Evolutionary conservation across 2,113 vertebrate genomes (phyloP).

Genomic region (Notothenia coriiceps): DNA sequence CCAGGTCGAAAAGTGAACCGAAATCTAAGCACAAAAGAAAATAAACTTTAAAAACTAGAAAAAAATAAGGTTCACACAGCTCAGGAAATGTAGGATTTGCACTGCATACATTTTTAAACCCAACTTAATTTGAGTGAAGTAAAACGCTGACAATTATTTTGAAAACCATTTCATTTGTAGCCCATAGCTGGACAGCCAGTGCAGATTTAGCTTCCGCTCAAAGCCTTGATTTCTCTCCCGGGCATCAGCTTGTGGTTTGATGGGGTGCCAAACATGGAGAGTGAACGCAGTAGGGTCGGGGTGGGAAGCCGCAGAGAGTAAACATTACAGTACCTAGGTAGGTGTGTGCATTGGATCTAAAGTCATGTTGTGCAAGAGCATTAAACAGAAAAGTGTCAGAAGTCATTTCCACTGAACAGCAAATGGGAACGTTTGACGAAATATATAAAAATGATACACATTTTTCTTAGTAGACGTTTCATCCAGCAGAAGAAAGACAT

Average conservation of each 20-base stretch:
- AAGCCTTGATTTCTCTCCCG: constrained; percentile 39
- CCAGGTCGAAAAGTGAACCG: constrained; percentile 95
- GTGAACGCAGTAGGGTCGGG: constrained; percentile 47
- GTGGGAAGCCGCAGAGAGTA: constrained; percentile 72
- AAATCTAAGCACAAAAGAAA: constrained; percentile 86
- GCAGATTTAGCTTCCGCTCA: constrained; percentile 23
- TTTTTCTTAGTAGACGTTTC: not conserved
- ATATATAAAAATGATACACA: not conserved
- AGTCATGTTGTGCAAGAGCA: not conserved
- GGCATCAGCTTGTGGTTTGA: constrained; percentile 72
- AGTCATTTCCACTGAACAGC: not conserved
- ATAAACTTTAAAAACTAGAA: constrained; percentile 12
- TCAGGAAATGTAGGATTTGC: not conserved
- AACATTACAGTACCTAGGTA: constrained; percentile 53
- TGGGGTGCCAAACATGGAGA: constrained; percentile 59
- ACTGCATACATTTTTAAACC: not conserved
- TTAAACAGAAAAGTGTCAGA: not conserved
- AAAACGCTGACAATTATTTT: not conserved
- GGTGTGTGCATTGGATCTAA: constrained; percentile 45
- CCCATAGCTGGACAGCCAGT: not conserved
- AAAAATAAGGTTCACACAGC: not conserved
- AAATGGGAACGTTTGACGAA: not conserved
- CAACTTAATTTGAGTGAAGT: not conserved
- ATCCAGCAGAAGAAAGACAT: not conserved
- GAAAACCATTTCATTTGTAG: not conserved